phyloP scores from a whole-genome alignment of 2,797 vertebrate species.

The Gymnoscopelus microlampas region DNA sequence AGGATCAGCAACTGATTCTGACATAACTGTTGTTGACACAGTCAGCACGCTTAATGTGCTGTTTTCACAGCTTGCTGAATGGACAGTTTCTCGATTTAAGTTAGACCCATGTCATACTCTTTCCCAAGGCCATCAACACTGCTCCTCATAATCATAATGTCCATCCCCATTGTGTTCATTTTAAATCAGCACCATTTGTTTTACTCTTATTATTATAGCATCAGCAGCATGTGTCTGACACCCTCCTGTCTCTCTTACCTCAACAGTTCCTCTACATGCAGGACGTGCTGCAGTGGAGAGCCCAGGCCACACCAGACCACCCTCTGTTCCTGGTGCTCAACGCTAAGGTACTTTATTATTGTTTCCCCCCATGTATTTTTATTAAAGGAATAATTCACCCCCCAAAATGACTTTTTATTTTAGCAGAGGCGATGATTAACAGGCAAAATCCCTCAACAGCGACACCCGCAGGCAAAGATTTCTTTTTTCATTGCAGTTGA shows the following conservation, averaged over 20 bases:
- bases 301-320: conserved; percentile 95
- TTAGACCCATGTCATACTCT: neutral
- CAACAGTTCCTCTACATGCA: conserved; percentile 94
- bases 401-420: too few species aligned
- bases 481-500: too few species aligned
- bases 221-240: conserved; percentile 2
- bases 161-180: neutral
- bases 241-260: conserved; percentile 23
- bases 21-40: neutral
- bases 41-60: neutral
- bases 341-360: conserved; percentile 84
- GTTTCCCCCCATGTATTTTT: neutral
- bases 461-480: too few species aligned
- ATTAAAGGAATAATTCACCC: too few species aligned
- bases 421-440: too few species aligned
- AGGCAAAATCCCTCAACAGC: too few species aligned
- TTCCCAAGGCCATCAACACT: neutral
- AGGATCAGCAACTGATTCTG: conserved; percentile 18
- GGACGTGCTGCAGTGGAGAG: conserved; percentile 95
- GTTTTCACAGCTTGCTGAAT: too few species aligned
- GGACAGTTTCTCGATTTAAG: neutral
- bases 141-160: neutral
- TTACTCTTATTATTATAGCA: neutral
- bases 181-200: neutral
- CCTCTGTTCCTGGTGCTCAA: conserved; percentile 92